phyloP scores from a whole-genome alignment of 2,797 vertebrate species.

The Diceros bicornis region DNA sequence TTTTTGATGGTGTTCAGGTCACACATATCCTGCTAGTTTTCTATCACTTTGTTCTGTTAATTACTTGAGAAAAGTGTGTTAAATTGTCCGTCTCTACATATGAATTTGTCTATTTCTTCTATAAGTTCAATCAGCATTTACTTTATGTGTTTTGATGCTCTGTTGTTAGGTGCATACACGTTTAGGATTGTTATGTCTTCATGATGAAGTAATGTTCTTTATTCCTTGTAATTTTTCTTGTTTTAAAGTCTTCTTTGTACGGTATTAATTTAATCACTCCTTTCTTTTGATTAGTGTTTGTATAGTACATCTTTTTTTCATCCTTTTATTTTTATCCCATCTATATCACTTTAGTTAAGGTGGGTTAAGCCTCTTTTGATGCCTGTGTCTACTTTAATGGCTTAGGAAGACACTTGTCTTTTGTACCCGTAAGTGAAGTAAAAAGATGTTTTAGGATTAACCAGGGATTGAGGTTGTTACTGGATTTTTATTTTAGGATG shows the following conservation, averaged over 20 bases:
- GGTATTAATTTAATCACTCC: background rate
- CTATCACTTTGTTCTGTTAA: background rate
- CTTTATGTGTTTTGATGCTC: slow-evolving; percentile 36
- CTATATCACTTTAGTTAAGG: background rate
- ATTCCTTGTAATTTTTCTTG: slow-evolving; percentile 38
- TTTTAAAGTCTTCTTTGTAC: background rate
- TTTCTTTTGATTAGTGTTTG: background rate
- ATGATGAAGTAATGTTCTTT: background rate
- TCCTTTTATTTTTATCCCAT: background rate
- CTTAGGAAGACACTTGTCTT: slow-evolving; percentile 20
- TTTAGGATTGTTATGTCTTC: slow-evolving; percentile 14
- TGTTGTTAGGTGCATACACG: slow-evolving; percentile 5
- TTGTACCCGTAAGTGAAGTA: slow-evolving; percentile 37
- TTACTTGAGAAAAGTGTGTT: background rate
- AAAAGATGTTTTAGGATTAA: slow-evolving; percentile 45
- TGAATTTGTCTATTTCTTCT: background rate
- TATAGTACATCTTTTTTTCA: background rate
- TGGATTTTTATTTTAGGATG: slow-evolving; percentile 67
- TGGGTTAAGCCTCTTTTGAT: background rate
- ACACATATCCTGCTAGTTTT: background rate
- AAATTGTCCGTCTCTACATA: background rate
- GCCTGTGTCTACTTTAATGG: background rate
- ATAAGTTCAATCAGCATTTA: background rate
- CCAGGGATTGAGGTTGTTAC: slow-evolving; percentile 46
- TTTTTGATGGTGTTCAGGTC: background rate